Evolutionary conservation across 1,140 invertebrate species (phyloP), one percentile per base, ranked within the genome.

Genomic region (Dreissena rostriformis): DNA sequence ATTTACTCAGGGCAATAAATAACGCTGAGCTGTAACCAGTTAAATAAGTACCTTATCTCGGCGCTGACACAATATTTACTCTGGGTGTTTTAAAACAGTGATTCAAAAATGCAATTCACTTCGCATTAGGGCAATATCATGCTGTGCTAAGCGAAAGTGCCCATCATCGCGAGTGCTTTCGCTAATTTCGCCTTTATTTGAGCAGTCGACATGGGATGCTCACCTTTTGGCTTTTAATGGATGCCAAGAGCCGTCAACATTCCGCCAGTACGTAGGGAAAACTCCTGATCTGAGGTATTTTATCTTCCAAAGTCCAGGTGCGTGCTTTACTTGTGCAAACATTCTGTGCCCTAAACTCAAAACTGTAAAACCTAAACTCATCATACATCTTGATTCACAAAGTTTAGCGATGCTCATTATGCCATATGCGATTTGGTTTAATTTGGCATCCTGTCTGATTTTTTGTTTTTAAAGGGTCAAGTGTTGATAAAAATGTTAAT

Each of bases 281-380:
- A 68, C 39, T 55, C 65, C 22, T 53, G 24, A 1, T 61, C 52
- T 70, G 57, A 53, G 77, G 77, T 70, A 79, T 79, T 49, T 79
- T 79, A 79, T 79, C 77, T 75, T 55, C n/a, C 19, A 49, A 29
- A 79, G 53, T 49, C 77, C 77, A 79, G 77, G 77, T 79, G 77
- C 70, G 77, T 55, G 77, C 68, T 70, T 79, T 70, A 65, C 77
- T 22, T 53, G 15, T 17, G 24, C 77, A 79, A 79, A 79, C 77
- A 70, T 53, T 53, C 52, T 19, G 39, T 79, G 77, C 68, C 77
- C 68, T 79, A 70, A 79, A 39, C 39, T 39, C 4, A 39, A 39
- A 39, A 39, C 39, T 39, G 2, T n/a, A n/a, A n/a, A n/a, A n/a
- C n/a, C n/a, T n/a, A n/a, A n/a, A n/a, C n/a, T 39, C 39, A 39